Percentiles rank a stretch among this genome's conserved stretches.
These are phyloP conservation scores for Lampris incognitus DNA, from an alignment of 2,113 vertebrate species.

Conservation along the genomic window DNA sequence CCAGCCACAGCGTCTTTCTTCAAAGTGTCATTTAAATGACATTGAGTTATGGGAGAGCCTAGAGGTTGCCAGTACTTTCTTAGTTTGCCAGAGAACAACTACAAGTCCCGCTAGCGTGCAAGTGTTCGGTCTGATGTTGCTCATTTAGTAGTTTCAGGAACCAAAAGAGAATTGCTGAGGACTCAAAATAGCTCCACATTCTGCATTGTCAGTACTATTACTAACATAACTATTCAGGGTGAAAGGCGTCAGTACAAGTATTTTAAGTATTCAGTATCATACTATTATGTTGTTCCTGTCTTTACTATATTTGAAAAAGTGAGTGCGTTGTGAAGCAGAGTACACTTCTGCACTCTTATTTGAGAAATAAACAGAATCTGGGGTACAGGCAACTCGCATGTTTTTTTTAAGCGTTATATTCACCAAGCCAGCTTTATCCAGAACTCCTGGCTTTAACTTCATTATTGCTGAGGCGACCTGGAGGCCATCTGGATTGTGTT, in stretches of 20 bases:
- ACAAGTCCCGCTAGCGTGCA: constrained; percentile 15
- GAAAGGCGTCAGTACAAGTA: background rate
- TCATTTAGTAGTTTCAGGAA: constrained; percentile 33
- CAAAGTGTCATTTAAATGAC: constrained; percentile 23
- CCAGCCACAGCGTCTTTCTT: constrained; percentile 41
- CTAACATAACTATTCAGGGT: background rate
- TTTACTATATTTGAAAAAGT: constrained; percentile 2
- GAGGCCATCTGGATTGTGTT: constrained; percentile 48
- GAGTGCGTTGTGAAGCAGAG: constrained; percentile 2
- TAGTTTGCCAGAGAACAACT: constrained; percentile 33
- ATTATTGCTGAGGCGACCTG: constrained; percentile 40
- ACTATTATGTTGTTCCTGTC: background rate
- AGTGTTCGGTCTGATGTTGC: constrained; percentile 27
- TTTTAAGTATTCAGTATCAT: background rate
- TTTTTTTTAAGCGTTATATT: constrained; percentile 30
- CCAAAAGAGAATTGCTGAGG: constrained; percentile 2
- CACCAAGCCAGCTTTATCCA: constrained; percentile 34
- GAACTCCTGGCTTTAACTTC: constrained; percentile 39
- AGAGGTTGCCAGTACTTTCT: constrained; percentile 11
- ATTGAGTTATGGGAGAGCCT: constrained; percentile 30
- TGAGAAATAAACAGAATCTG: background rate
- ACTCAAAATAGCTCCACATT: constrained; percentile 9
- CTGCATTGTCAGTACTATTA: constrained; percentile 7
- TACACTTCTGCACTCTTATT: background rate
- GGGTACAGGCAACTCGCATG: background rate